Base-by-base conservation (phyloP, 2,888 invertebrate genomes). In the Lingula anatina region DNA sequence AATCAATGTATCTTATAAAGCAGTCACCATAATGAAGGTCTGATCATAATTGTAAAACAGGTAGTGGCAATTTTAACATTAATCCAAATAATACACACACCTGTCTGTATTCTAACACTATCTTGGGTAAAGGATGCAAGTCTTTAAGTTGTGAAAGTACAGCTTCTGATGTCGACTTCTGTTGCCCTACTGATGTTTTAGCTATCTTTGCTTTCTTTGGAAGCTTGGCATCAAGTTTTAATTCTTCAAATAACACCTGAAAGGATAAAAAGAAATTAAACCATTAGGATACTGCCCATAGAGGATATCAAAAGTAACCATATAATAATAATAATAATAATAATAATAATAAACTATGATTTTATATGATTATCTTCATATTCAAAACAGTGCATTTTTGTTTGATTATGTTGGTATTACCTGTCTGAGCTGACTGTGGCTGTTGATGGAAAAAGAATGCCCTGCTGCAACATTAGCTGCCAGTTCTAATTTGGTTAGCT, bases 41-140 rank as follows among this genome's bases (percentile, higher is more conserved):
- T n/a, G n/a, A n/a, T n/a, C n/a, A n/a, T n/a, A n/a, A n/a, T n/a
- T n/a, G n/a, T n/a, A n/a, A n/a, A n/a, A n/a, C n/a, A n/a, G n/a
- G n/a, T n/a, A n/a, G n/a, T n/a, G n/a, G n/a, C n/a, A n/a, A n/a
- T n/a, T n/a, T n/a, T n/a, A n/a, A n/a, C n/a, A n/a, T n/a, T n/a
- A n/a, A n/a, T n/a, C n/a, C n/a, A n/a, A n/a, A n/a, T n/a, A n/a
- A n/a, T n/a, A n/a, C n/a, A n/a, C 31, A n/a, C 52, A 71, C 71
- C 59, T 72, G 73, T 63, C 73, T 62, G 48, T 73, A 63, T 56
- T 73, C 67, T 26, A 71, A 57, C 3, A 73, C 49, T n/a, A 73
- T 59, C 5, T 56, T 55, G 15, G 73, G 73, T n/a, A 73, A 54
- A 7, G 64, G 62, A 42, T 73, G 71, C 1, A 61, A 45, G 27